phyloP scores from a whole-genome alignment of 2,888 invertebrate species.

The Ligdia adustata region DNA sequence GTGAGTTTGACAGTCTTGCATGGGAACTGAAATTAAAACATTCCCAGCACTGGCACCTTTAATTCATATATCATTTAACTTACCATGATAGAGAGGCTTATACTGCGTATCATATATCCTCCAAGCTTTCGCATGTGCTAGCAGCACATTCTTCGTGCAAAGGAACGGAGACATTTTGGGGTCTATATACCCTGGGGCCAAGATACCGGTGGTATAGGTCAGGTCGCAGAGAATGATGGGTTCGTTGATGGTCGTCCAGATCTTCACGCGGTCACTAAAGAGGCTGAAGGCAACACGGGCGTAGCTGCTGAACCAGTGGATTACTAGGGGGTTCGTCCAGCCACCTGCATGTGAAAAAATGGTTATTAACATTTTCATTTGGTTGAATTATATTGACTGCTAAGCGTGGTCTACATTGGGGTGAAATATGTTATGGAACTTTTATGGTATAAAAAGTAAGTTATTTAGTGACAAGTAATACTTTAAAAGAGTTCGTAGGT shows the following conservation, averaged over 20 bases:
- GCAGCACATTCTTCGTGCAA: constrained; percentile 86
- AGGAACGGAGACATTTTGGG: constrained; percentile 69
- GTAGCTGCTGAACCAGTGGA: constrained; percentile 86
- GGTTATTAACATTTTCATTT: too few relatives aligned
- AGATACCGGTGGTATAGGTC: constrained; percentile 62
- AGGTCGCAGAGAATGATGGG: constrained; percentile 73
- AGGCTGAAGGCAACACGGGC: constrained; percentile 81
- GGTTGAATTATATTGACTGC: too few relatives aligned
- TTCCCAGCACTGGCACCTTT: neutral
- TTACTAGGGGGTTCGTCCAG: constrained; percentile 86
- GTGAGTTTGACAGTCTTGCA: neutral
- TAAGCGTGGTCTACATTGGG: too few relatives aligned
- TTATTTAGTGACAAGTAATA: too few relatives aligned
- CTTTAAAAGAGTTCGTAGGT: too few relatives aligned
- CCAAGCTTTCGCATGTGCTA: constrained; percentile 87
- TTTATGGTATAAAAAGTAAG: too few relatives aligned
- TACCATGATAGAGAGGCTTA: constrained; percentile 73
- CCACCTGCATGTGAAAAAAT: constrained; percentile 71
- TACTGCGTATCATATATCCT: constrained; percentile 84
- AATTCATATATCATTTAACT: neutral
- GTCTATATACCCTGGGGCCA: constrained; percentile 56
- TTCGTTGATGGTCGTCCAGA: constrained; percentile 90
- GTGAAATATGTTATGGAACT: too few relatives aligned
- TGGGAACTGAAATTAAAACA: neutral
- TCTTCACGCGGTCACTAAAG: constrained; percentile 85